Percentiles rank a stretch among this genome's conserved stretches.
phyloP scores from a whole-genome alignment of 1,140 invertebrate species.

The Doryteuthis pealeii region DNA sequence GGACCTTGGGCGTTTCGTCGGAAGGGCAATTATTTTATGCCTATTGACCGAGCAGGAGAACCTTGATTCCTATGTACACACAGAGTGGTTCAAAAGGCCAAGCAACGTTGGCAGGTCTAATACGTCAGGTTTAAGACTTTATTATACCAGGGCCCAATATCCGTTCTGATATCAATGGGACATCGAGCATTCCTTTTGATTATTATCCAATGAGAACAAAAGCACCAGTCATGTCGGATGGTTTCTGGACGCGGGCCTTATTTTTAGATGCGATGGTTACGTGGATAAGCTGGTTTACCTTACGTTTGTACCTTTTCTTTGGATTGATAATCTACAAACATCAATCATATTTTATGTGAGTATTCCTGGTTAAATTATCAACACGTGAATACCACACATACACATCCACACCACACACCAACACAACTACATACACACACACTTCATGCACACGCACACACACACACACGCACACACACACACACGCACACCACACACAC shows the following conservation, averaged over 20 bases:
- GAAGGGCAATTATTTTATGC: constrained; percentile 24
- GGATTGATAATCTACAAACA: constrained; percentile 83
- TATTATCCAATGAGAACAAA: constrained; percentile 82
- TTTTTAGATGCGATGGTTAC: constrained; percentile 87
- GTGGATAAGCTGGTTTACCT: constrained; percentile 88
- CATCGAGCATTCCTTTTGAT: constrained; percentile 34
- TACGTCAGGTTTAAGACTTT: constrained; percentile 26
- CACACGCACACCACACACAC: too few species aligned
- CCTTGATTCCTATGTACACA: constrained; percentile 25
- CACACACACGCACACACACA: too few species aligned
- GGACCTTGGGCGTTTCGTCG: constrained; percentile 40
- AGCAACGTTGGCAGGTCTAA: constrained; percentile 37
- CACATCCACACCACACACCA: too few species aligned
- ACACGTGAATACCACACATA: too few species aligned
- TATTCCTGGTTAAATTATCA: too few species aligned
- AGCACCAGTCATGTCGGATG: constrained; percentile 64
- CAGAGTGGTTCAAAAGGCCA: constrained; percentile 34
- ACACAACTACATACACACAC: too few species aligned
- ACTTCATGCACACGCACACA: too few species aligned
- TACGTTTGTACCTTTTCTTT: constrained; percentile 95
- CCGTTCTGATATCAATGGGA: constrained; percentile 74
- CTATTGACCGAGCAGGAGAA: constrained; percentile 38
- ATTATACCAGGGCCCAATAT: constrained; percentile 52
- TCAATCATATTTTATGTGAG: constrained; percentile 50
- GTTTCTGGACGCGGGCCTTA: constrained; percentile 89